Base-by-base conservation (phyloP, 1,140 invertebrate species). In the Drusus annulatus region DNA sequence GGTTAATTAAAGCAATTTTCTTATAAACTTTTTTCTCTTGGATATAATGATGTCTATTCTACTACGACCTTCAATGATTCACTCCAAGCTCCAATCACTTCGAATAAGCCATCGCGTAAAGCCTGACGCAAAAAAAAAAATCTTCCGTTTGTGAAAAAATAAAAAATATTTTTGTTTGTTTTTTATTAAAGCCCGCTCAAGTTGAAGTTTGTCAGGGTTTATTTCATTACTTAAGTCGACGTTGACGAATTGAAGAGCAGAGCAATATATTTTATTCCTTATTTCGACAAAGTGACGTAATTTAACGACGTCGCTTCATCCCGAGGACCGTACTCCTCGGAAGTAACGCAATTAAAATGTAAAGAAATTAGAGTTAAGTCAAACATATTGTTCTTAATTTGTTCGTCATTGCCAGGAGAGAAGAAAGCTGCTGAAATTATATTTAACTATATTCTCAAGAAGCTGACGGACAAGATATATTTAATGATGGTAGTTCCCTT, bases 281-380 rank as follows among this genome's bases (percentile, higher is more conserved):
- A 13, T 45, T 45, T 45, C 36, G 36, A 45, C 16, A 54, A 54
- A 74, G 25, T 54, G 21, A 54, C 21, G 71, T 56, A 25, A 74
- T 74, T 50, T 74, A 74, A 74, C 71, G 54, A 13, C 21, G 50
- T 56, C 45, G 19, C 8, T 23, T 25, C 71, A 51, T 25, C 58
- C 54, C 21, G 2, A n/a, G 50, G 21, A 23, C 3, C 13, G 50
- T 54, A 25, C 21, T 7, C 15, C 21, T 28, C 19, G 21, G 54
- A 56, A 74, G 23, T n/a, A 56, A 74, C 17, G 50, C 71, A 74
- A 74, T 74, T 74, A 74, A 74, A 54, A 21, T 74, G 19, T 54
- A 65, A 65, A 65, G 25, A 65, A 65, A 65, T 65, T 28, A 31
- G 21, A 31, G 5, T 65, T 65, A 65, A 65, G 62, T 28, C 62